Evolutionary conservation across 1,140 invertebrate species (phyloP).

Genomic region (Brachionus paranguensis): DNA sequence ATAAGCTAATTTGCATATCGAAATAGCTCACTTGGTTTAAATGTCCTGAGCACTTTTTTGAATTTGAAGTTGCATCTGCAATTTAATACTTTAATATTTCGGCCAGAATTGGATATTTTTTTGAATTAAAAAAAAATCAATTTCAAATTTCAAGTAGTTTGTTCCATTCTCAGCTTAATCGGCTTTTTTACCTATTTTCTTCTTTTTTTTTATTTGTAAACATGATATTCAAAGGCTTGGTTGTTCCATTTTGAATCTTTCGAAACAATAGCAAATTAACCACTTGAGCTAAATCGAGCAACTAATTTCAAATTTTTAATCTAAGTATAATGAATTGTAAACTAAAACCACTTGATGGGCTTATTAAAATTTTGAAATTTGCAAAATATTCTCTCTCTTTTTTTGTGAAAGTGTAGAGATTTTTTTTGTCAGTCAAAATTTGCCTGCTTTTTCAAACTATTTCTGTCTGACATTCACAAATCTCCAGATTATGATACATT

Average conservation of each 20-base stretch:
- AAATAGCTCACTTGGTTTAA: background rate
- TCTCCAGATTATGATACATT: too few relatives aligned
- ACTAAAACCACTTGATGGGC: background rate
- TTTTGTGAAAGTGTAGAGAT: too few relatives aligned
- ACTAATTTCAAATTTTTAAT: background rate
- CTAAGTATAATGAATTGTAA: background rate
- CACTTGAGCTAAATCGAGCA: background rate
- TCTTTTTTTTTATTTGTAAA: background rate
- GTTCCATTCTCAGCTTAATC: background rate
- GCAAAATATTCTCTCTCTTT: too few relatives aligned
- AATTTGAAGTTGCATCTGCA: background rate
- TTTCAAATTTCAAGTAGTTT: conserved; percentile 7
- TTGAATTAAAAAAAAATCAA: background rate
- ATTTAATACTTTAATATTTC: conserved; percentile 23
- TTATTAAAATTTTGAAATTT: background rate
- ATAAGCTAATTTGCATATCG: conserved; percentile 22
- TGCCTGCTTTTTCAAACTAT: too few relatives aligned
- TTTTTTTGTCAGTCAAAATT: background rate
- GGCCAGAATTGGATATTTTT: background rate
- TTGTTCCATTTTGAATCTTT: background rate
- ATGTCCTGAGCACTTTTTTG: background rate
- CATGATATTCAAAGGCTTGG: background rate
- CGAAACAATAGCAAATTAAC: background rate
- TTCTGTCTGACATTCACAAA: too few relatives aligned
- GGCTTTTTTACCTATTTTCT: background rate